Percentiles rank a stretch among this genome's conserved stretches.
Evolutionary conservation across 1,140 invertebrate species (phyloP).

Genomic region (Vanessa atalanta): DNA sequence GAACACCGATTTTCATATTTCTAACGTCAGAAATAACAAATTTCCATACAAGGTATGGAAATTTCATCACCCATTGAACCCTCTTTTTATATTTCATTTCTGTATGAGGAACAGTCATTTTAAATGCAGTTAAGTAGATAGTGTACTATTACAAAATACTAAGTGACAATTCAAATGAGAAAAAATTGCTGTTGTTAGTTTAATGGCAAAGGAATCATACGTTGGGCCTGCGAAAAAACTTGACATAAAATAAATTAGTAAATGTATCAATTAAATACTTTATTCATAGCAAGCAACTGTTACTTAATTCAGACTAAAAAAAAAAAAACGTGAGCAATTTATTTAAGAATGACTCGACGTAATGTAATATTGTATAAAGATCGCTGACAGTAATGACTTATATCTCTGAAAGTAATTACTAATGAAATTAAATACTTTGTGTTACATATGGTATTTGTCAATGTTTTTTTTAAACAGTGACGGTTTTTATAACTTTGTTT

Average conservation of each 20-base stretch:
- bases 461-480: not conserved
- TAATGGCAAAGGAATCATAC: too few relatives aligned
- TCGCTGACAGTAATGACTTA: not conserved
- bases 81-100: too few relatives aligned
- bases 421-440: constrained; percentile 5
- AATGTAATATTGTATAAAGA: constrained; percentile 5
- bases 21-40: too few relatives aligned
- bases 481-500: not conserved
- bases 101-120: too few relatives aligned
- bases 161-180: too few relatives aligned
- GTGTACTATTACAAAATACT: too few relatives aligned
- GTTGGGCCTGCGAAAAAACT: too few relatives aligned
- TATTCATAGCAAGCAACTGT: not conserved
- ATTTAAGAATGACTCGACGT: not conserved
- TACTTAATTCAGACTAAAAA: not conserved
- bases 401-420: not conserved
- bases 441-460: not conserved
- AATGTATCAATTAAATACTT: not conserved
- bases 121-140: too few relatives aligned
- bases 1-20: too few relatives aligned
- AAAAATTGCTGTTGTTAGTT: too few relatives aligned
- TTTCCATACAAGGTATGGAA: too few relatives aligned
- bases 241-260: not conserved
- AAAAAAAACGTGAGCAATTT: not conserved
- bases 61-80: too few relatives aligned